Conservation (phyloP, 2,888 invertebrate species). For the Drosophila differens region DNA sequence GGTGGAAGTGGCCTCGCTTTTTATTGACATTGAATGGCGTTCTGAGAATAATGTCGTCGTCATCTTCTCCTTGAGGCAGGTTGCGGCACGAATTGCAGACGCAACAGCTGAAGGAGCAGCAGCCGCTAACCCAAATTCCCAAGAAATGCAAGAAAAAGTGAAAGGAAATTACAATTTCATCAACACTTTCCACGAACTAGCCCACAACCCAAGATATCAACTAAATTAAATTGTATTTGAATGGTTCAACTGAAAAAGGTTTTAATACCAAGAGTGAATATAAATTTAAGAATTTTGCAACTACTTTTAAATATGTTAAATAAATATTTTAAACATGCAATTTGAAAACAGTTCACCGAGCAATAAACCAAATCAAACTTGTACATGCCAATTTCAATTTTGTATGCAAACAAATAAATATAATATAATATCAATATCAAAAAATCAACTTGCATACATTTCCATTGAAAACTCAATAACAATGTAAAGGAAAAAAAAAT, state of each 20-base stretch:
- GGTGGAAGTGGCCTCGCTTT: conserved; percentile 23
- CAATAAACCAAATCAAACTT: not conserved
- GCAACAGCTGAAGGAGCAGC: conserved; percentile 28
- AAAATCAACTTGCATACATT: not conserved
- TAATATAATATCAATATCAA: not conserved
- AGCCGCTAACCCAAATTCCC: conserved; percentile 18
- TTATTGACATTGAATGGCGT: conserved; percentile 48
- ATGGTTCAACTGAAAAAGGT: not conserved
- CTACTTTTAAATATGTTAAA: not conserved
- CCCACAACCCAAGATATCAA: not conserved
- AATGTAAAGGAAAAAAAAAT: not conserved
- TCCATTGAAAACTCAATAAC: not conserved
- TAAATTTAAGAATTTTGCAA: not conserved
- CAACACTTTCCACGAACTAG: conserved; percentile 1
- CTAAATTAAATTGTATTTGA: not conserved
- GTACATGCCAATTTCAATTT: not conserved
- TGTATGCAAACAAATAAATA: not conserved
- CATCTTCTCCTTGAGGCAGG: conserved; percentile 47
- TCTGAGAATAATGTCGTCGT: conserved; percentile 39
- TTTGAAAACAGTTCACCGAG: not conserved
- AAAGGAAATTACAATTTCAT: not conserved
- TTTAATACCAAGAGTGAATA: not conserved
- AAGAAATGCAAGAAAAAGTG: conserved; percentile 20
- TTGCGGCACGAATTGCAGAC: conserved; percentile 32
- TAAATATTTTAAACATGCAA: not conserved